Conservation (phyloP, 2,797 vertebrate species). For the Octomys mimax region DNA sequence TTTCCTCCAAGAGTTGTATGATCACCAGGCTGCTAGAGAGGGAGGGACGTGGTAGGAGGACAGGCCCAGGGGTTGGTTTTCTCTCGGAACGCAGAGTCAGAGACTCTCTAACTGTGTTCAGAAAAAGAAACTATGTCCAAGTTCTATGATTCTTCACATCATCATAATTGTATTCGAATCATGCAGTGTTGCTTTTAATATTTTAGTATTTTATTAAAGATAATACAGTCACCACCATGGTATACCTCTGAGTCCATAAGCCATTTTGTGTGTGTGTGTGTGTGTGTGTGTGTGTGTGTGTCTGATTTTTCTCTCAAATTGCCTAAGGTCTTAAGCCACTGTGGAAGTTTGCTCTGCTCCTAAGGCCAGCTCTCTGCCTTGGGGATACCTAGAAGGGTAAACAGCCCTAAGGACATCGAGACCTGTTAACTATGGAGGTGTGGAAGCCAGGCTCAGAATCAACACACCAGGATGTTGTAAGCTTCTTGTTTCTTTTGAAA, state of each 20-base stretch:
- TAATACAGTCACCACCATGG: neutral
- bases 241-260: neutral
- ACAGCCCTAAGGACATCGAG: neutral
- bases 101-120: neutral
- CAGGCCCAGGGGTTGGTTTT: neutral
- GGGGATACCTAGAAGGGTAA: constrained; percentile 37
- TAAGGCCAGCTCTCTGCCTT: neutral
- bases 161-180: constrained; percentile 21
- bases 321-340: neutral
- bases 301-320: neutral
- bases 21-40: neutral
- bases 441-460: neutral
- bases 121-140: constrained; percentile 42
- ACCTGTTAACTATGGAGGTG: neutral
- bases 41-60: neutral
- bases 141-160: neutral
- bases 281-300: neutral
- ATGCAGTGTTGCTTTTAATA: constrained; percentile 30
- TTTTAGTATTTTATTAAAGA: neutral
- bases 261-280: neutral
- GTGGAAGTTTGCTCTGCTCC: neutral
- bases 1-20: neutral
- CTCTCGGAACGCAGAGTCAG: neutral
- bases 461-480: neutral
- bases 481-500: neutral